Evolutionary conservation across 53 echinoderm and acorn worm species (phyloP).

Genomic region (Stichopus horrens): DNA sequence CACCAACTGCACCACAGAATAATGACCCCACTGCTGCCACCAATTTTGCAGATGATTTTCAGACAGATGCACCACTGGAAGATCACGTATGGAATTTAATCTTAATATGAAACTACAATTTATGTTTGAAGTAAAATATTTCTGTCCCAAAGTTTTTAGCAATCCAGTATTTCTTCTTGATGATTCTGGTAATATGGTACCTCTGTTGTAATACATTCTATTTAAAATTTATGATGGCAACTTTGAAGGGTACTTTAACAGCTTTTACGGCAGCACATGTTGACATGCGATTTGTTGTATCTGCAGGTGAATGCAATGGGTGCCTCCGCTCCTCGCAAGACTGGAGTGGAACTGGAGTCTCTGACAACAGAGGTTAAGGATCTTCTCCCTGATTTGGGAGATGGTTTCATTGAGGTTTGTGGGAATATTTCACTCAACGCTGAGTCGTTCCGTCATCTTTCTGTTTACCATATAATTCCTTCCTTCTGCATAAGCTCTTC

Average conservation of each 20-base stretch:
- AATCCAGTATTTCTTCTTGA: too few species aligned
- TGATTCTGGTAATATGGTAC: too few species aligned
- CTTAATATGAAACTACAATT: not conserved
- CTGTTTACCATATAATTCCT: too few species aligned
- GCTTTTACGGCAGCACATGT: too few species aligned
- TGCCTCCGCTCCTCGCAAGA: constrained; percentile 48
- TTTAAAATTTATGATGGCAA: too few species aligned
- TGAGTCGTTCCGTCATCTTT: too few species aligned
- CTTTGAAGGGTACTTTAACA: too few species aligned
- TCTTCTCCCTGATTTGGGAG: constrained; percentile 86
- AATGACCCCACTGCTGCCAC: not conserved
- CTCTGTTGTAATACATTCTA: too few species aligned
- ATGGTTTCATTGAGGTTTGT: constrained; percentile 91
- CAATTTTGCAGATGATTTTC: constrained; percentile 57
- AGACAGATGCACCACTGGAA: constrained; percentile 75
- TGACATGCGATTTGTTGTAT: too few species aligned
- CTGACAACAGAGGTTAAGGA: constrained; percentile 78
- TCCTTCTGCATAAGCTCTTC: too few species aligned
- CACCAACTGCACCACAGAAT: not conserved
- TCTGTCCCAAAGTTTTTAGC: not conserved
- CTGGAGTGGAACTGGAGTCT: constrained; percentile 77
- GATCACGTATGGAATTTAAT: constrained; percentile 58
- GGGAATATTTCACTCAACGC: not conserved
- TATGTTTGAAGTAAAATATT: not conserved
- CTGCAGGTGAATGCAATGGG: constrained; percentile 26